Evolutionary conservation across 1,140 invertebrate genomes (phyloP), one percentile per base, ranked within the genome.

Genomic region (Pseudomyrmex sp.): DNA sequence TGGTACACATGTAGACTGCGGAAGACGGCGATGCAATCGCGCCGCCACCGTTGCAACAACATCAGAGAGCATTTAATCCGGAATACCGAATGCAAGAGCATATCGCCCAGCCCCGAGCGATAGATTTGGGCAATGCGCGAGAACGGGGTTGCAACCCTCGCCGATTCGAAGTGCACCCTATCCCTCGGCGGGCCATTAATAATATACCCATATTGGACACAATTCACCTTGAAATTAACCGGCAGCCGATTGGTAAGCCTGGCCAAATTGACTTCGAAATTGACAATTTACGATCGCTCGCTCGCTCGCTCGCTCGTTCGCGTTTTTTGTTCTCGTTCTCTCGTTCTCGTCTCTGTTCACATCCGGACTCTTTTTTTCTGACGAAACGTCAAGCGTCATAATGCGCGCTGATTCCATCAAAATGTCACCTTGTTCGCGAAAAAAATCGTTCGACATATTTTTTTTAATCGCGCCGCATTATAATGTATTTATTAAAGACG

Each of bases 191-290:
- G 90, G 90, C 92, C 93, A 94, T 94, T 94, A 94, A 94, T 94
- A 94, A 94, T 94, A 94, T 93, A 94, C 94, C 93, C 94, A 94
- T 94, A 94, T 94, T 94, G 94, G 93, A 94, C 94, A 94, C 94
- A 94, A 94, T 94, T 94, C 94, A 94, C 93, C 94, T 94, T 94
- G 93, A 94, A 94, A 94, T 94, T 94, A 94, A 94, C 94, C 93
- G 92, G 93, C 91, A 92, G 93, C 88, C 94, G 93, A 94, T 94
- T 94, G 93, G 91, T 94, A 94, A 94, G 93, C 93, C 93, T 87
- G 88, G 91, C 90, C 94, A 94, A 94, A 94, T 94, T 94, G 93
- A 94, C 94, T 94, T 93, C 92, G 93, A 94, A 94, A 94, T 94
- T 94, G 94, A 93, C 93, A 94, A 94, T 94, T 94, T 94, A 94